Conservation (phyloP, 2,888 invertebrate species). For the Baccha elongata region DNA sequence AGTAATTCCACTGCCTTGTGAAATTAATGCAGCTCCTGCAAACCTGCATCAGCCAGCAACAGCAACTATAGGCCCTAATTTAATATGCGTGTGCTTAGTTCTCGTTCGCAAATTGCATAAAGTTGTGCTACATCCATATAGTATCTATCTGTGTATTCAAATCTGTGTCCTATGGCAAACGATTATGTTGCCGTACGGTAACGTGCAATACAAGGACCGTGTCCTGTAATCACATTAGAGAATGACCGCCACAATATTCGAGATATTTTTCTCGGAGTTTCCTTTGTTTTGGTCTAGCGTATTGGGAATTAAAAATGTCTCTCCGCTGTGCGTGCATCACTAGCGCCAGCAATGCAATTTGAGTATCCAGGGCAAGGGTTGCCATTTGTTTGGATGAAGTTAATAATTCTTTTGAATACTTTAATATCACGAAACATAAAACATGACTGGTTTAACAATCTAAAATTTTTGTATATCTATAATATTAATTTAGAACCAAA, state of each 20-base stretch:
- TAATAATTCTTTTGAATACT: too few species aligned
- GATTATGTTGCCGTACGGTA: conserved; percentile 24
- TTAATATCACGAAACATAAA: too few species aligned
- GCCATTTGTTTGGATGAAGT: too few species aligned
- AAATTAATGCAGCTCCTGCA: conserved; percentile 61
- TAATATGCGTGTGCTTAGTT: conserved; percentile 67
- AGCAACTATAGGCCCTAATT: conserved; percentile 61
- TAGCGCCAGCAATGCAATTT: conserved; percentile 21
- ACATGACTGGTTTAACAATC: too few species aligned
- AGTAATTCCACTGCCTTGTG: conserved; percentile 59
- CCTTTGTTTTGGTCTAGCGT: conserved; percentile 59
- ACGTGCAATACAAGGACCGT: conserved; percentile 36
- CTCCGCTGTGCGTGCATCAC: conserved; percentile 34
- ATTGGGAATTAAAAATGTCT: conserved; percentile 64
- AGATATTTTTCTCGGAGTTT: conserved; percentile 65
- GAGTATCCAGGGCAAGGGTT: conserved; percentile 12
- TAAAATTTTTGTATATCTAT: too few species aligned
- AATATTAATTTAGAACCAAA: too few species aligned
- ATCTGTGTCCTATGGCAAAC: conserved; percentile 27
- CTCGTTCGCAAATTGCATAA: conserved; percentile 40
- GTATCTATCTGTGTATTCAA: conserved; percentile 25
- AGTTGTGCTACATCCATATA: conserved; percentile 12
- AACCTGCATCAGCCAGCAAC: conserved; percentile 16
- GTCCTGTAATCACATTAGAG: conserved; percentile 71
- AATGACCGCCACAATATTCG: conserved; percentile 53